These are phyloP conservation scores for Enteromius mattozi DNA, from an alignment of 2,797 vertebrate genomes.

Conservation along the genomic window DNA sequence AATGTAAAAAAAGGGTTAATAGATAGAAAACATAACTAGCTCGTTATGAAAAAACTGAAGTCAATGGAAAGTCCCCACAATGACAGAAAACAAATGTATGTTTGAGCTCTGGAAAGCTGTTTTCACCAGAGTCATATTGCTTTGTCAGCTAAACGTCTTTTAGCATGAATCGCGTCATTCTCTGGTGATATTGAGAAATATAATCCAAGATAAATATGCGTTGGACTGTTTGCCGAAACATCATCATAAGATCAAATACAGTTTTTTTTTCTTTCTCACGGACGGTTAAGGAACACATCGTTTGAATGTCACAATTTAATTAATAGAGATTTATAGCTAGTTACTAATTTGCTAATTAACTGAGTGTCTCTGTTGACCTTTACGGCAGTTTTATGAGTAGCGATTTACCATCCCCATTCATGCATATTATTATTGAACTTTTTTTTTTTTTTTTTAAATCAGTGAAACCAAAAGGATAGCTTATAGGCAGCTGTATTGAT, in stretches of 20 bases:
- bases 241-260: background rate
- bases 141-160: background rate
- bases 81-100: slow-evolving; percentile 12
- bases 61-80: slow-evolving; percentile 5
- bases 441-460: background rate
- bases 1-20: background rate
- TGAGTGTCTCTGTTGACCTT: slow-evolving; percentile 2
- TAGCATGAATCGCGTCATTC: background rate
- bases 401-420: slow-evolving; percentile 12
- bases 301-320: slow-evolving; percentile 11
- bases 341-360: background rate
- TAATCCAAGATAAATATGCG: slow-evolving; percentile 28
- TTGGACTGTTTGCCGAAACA: slow-evolving; percentile 1
- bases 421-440: background rate
- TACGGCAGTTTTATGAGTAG: slow-evolving; percentile 4
- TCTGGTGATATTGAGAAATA: background rate
- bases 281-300: background rate
- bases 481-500: background rate
- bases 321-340: background rate
- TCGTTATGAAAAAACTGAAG: background rate
- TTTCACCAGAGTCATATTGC: background rate
- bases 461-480: background rate
- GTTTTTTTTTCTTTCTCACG: background rate
- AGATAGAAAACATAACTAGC: background rate
- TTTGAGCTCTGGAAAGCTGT: slow-evolving; percentile 9